These are phyloP conservation scores for Trypoxylus dichotomus DNA, from an alignment of 1,140 invertebrate species.

Conservation along the genomic window DNA sequence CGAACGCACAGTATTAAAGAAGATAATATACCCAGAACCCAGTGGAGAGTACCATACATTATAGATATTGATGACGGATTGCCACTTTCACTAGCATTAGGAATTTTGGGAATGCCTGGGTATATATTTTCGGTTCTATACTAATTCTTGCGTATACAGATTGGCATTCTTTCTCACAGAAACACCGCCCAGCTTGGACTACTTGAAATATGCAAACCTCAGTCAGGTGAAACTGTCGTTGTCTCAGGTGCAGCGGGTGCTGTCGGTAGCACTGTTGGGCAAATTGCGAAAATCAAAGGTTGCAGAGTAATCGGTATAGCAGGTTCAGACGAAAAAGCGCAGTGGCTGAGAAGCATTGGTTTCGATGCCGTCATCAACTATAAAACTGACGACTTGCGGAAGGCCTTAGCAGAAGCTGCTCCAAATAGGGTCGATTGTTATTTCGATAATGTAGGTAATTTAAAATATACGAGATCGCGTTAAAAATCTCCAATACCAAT, in stretches of 20 bases:
- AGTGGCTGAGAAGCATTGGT: constrained; percentile 65
- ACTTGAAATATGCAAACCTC: constrained; percentile 65
- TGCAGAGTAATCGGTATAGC: constrained; percentile 71
- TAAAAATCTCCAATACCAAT: too few relatives aligned
- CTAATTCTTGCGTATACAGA: background rate
- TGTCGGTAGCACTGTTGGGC: constrained; percentile 71
- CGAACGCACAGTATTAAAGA: constrained; percentile 57
- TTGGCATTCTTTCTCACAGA: constrained; percentile 48
- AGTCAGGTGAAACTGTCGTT: constrained; percentile 68
- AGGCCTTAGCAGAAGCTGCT: constrained; percentile 61
- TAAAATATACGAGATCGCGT: too few relatives aligned
- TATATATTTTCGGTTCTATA: background rate
- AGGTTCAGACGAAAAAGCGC: constrained; percentile 68
- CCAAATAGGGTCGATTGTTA: constrained; percentile 72
- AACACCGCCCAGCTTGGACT: constrained; percentile 74
- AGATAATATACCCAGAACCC: constrained; percentile 30
- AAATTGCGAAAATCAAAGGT: constrained; percentile 70
- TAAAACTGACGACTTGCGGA: constrained; percentile 60
- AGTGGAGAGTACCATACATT: constrained; percentile 36
- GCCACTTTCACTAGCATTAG: constrained; percentile 54
- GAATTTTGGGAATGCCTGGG: background rate
- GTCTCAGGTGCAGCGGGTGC: constrained; percentile 68
- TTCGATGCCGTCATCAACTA: constrained; percentile 73
- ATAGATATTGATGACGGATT: constrained; percentile 55
- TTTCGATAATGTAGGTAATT: constrained; percentile 69